Percentiles rank a stretch among this genome's conserved stretches.
Evolutionary conservation across 2,797 vertebrate species (phyloP).

Genomic region (Gorsachius magnificus): DNA sequence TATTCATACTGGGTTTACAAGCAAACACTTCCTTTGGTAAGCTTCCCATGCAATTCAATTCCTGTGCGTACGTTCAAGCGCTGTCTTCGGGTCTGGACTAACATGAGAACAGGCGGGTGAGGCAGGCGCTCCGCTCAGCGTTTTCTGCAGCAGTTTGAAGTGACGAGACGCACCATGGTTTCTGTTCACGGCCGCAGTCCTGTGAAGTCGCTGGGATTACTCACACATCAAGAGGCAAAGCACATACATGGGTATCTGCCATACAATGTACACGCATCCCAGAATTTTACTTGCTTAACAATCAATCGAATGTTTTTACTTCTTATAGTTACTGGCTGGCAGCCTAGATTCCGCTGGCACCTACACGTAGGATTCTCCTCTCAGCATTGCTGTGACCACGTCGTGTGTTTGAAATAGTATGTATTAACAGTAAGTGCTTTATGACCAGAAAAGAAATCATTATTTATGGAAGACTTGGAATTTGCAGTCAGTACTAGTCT

Average conservation of each 20-base stretch:
- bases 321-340: background rate
- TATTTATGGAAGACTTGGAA: background rate
- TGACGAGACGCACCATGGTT: background rate
- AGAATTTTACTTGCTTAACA: background rate
- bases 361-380: background rate
- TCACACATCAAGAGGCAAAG: background rate
- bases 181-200: background rate
- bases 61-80: background rate
- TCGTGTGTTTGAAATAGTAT: background rate
- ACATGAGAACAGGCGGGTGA: background rate
- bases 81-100: background rate
- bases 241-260: background rate
- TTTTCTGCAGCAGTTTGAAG: background rate
- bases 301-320: background rate
- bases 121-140: background rate
- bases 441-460: background rate
- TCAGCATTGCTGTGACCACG: background rate
- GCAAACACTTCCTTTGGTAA: slow-evolving; percentile 62
- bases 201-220: background rate
- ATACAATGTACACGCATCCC: background rate
- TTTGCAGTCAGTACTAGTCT: background rate
- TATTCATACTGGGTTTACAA: slow-evolving; percentile 57
- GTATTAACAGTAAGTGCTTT: background rate
- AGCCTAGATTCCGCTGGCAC: background rate
- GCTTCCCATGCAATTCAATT: slow-evolving; percentile 43